These are phyloP conservation scores for Catharus ustulatus DNA, from an alignment of 2,797 vertebrate genomes.

Conservation along the genomic window DNA sequence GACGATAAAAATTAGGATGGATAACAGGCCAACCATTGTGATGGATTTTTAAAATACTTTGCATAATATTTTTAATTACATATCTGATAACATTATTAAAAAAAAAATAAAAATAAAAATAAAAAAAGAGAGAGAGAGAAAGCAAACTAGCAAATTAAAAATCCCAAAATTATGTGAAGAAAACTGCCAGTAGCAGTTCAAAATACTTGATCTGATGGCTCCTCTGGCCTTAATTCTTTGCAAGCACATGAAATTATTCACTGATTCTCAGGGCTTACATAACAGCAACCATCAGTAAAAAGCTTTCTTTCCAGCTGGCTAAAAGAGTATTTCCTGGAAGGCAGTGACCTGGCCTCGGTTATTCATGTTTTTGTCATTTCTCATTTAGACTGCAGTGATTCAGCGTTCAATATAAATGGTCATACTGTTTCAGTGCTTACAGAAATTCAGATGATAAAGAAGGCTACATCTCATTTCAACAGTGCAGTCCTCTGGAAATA, in stretches of 20 bases:
- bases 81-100: not conserved
- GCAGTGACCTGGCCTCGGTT: slow-evolving; percentile 36
- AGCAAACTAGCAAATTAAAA: not conserved
- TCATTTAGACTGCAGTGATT: slow-evolving; percentile 39
- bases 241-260: not conserved
- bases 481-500: not conserved
- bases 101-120: not conserved
- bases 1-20: not conserved
- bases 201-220: not conserved
- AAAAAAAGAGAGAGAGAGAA: no score
- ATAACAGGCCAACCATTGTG: not conserved
- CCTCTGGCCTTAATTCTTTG: not conserved
- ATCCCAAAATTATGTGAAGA: not conserved
- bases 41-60: not conserved
- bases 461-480: not conserved
- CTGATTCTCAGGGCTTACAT: not conserved
- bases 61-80: not conserved
- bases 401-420: not conserved
- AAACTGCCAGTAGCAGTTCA: not conserved
- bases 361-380: slow-evolving; percentile 54
- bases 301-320: slow-evolving; percentile 44
- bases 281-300: slow-evolving; percentile 11
- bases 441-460: not conserved
- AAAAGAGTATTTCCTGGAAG: slow-evolving; percentile 54
- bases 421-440: not conserved